Evolutionary conservation across 2,888 invertebrate genomes (phyloP), one percentile per base, ranked within the genome.

Genomic region (Sisyra nigra): DNA sequence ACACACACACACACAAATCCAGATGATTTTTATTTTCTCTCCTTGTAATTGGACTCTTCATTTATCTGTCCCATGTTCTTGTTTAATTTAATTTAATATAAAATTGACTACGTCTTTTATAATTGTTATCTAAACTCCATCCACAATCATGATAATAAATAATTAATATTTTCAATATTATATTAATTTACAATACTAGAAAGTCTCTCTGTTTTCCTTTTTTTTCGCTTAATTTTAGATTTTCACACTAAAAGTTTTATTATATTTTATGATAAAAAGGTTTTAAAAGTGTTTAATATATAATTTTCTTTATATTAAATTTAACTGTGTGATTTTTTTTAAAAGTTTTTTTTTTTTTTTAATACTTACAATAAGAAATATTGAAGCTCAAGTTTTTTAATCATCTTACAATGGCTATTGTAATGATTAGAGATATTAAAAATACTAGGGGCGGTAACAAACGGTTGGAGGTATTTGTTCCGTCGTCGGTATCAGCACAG

Each of bases 351-450:
- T 24, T 39, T 39, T 39, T 4, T 4, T 40, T 43, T 29, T 32
- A 43, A 43, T 43, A 38, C 43, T 43, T 43, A 43, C 37, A 43
- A 19, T 43, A 43, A 17, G 43, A 30, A 19, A 37, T 43, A 35
- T 35, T 42, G 34, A 35, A 42, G 37, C 43, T 38, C 19, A 48
- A 46, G 48, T 49, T 51, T 51, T 50, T 57, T 57, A 56, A 57
- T 57, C 57, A 57, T 56, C 57, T 57, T 48, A 55, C 40, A 49
- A 52, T 49, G 36, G 54, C 46, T 45, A 53, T 49, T 9, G 50
- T 51, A 17, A 51, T 40, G 29, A 53, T 15, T 18, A 53, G 50
- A 17, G 53, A 46, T 14, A 54, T 45, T 44, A 55, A 48, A 41
- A 56, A 47, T 19, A 55, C 41, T 18, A 54, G 19, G n/a, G 53